Conservation (phyloP, 2,797 vertebrate genomes). For the Sciurus vulgaris region DNA sequence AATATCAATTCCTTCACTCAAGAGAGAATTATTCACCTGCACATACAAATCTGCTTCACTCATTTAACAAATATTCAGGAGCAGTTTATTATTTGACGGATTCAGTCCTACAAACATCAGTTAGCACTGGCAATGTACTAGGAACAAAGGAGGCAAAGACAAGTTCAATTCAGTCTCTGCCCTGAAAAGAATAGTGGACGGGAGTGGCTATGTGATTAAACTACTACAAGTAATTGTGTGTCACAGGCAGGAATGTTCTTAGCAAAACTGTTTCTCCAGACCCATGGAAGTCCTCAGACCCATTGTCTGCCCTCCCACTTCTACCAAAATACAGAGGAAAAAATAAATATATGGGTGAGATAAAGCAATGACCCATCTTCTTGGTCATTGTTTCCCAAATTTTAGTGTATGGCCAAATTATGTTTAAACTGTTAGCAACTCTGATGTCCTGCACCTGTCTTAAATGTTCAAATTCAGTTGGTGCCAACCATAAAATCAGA, state of each 20-base stretch:
- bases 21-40: background rate
- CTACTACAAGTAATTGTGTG: background rate
- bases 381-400: background rate
- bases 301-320: background rate
- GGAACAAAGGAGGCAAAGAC: background rate
- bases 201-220: too few relatives aligned
- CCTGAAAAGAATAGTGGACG: background rate
- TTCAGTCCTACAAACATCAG: background rate
- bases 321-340: background rate
- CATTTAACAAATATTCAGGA: background rate
- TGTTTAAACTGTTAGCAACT: background rate
- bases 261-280: background rate
- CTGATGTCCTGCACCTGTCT: background rate
- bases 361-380: background rate
- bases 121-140: background rate
- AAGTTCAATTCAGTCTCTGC: background rate
- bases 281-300: background rate
- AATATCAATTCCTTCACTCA: background rate
- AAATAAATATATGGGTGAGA: background rate
- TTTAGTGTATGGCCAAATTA: background rate
- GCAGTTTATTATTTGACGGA: slow-evolving; percentile 19
- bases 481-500: background rate
- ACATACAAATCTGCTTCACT: background rate
- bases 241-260: background rate
- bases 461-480: background rate